Conservation (phyloP, 2,113 vertebrate genomes). For the Australoheros scitulus region DNA sequence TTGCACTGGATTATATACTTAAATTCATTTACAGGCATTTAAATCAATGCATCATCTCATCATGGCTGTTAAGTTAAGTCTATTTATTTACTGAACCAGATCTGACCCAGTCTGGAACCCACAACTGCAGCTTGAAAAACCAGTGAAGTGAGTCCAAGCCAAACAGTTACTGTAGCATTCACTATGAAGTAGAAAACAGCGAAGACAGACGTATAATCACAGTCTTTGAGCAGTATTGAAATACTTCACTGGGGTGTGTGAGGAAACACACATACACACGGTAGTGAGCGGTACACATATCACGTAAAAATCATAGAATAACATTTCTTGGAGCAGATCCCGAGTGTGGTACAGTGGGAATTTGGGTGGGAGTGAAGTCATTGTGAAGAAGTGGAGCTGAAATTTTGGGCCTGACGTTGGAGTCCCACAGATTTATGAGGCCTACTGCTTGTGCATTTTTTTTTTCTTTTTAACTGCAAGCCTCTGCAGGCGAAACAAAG, state of each 20-base stretch:
- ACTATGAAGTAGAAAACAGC: slow-evolving; percentile 50
- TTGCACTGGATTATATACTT: slow-evolving; percentile 40
- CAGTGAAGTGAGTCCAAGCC: slow-evolving; percentile 68
- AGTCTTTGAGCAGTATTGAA: slow-evolving; percentile 45
- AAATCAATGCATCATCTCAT: slow-evolving; percentile 51
- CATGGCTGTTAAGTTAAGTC: slow-evolving; percentile 29
- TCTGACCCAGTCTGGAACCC: slow-evolving; percentile 58
- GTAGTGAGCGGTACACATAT: slow-evolving; percentile 29
- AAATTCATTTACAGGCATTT: slow-evolving; percentile 36
- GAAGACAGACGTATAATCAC: slow-evolving; percentile 64
- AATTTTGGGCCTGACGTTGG: slow-evolving; percentile 67
- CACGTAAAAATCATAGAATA: slow-evolving; percentile 31
- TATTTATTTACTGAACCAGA: slow-evolving; percentile 71
- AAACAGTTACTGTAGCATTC: slow-evolving; percentile 55
- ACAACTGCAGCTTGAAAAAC: slow-evolving; percentile 58
- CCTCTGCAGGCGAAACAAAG: slow-evolving; percentile 77
- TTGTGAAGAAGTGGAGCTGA: slow-evolving; percentile 67
- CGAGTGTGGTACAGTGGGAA: slow-evolving; percentile 39
- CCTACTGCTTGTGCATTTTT: slow-evolving; percentile 67
- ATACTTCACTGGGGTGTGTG: slow-evolving; percentile 35
- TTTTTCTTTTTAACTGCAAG: slow-evolving; percentile 65
- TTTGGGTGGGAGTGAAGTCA: slow-evolving; percentile 68
- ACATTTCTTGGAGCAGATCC: slow-evolving; percentile 21
- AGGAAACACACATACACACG: slow-evolving; percentile 13
- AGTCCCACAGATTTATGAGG: slow-evolving; percentile 79